A percentile compares a stretch with the other conserved stretches of the same genome.
phyloP scores from a whole-genome alignment of 2,113 vertebrate genomes.

The Oenanthe oenanthe region DNA sequence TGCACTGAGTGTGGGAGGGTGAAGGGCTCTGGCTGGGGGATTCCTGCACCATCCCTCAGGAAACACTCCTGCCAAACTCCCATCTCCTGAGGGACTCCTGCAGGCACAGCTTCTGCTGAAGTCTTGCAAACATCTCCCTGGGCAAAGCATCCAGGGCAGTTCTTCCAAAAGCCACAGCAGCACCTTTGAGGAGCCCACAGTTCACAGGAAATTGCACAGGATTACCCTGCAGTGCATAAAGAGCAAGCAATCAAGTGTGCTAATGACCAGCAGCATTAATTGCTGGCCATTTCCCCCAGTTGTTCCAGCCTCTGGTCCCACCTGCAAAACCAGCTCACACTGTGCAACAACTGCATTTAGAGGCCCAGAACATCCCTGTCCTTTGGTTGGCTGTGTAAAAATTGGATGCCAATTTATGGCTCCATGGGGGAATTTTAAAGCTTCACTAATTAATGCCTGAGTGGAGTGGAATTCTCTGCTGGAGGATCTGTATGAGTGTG shows the following conservation, averaged over 20 bases:
- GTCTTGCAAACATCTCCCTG: not conserved
- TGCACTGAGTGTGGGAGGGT: not conserved
- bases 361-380: not conserved
- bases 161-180: not conserved
- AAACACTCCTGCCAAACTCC: accelerated
- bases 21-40: not conserved
- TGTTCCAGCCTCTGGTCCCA: not conserved
- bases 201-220: not conserved
- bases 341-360: not conserved
- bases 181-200: not conserved
- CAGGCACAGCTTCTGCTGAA: not conserved
- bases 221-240: not conserved
- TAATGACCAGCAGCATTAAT: not conserved
- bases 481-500: not conserved
- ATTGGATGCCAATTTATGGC: not conserved
- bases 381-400: not conserved
- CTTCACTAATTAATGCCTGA: not conserved
- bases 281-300: not conserved
- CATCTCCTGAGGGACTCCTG: not conserved
- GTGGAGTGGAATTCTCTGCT: not conserved
- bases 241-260: not conserved
- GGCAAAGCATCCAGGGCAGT: not conserved
- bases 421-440: not conserved
- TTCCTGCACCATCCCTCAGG: not conserved
- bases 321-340: not conserved